Percentiles rank a stretch among this genome's conserved stretches.
phyloP scores from a whole-genome alignment of 2,888 invertebrate genomes.

The Macropis europaea region DNA sequence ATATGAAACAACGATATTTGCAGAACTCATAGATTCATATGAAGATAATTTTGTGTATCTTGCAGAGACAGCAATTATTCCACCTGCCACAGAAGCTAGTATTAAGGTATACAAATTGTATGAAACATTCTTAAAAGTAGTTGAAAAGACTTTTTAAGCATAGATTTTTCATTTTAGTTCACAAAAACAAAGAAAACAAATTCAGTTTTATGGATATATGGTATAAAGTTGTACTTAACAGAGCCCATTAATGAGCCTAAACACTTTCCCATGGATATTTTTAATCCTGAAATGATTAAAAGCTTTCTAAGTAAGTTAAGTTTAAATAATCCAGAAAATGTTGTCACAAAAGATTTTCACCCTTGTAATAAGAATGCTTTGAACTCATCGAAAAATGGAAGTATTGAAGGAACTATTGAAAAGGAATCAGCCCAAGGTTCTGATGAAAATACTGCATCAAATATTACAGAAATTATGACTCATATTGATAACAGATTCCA shows the following conservation, averaged over 20 bases:
- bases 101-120: conserved; percentile 68
- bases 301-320: conserved; percentile 60
- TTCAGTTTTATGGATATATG: conserved; percentile 77
- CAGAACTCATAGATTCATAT: conserved; percentile 77
- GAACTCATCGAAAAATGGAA: not conserved
- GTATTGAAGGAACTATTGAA: not conserved
- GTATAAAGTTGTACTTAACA: conserved; percentile 74
- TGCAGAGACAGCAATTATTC: conserved; percentile 70
- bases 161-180: conserved; percentile 70
- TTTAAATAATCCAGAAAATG: conserved; percentile 30
- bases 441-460: not conserved
- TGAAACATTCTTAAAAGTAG: not conserved
- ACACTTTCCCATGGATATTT: conserved; percentile 35
- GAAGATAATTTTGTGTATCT: conserved; percentile 76
- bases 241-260: conserved; percentile 53
- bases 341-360: conserved; percentile 50
- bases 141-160: not conserved
- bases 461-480: conserved; percentile 55
- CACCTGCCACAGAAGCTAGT: conserved; percentile 72
- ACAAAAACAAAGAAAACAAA: conserved; percentile 73
- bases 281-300: conserved; percentile 68
- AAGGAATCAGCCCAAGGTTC: not conserved
- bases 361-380: conserved; percentile 19
- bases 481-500: conserved; percentile 74
- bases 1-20: conserved; percentile 77